These are phyloP conservation scores for Alectoris magna DNA, from an alignment of 2,797 vertebrate species.

Conservation along the genomic window DNA sequence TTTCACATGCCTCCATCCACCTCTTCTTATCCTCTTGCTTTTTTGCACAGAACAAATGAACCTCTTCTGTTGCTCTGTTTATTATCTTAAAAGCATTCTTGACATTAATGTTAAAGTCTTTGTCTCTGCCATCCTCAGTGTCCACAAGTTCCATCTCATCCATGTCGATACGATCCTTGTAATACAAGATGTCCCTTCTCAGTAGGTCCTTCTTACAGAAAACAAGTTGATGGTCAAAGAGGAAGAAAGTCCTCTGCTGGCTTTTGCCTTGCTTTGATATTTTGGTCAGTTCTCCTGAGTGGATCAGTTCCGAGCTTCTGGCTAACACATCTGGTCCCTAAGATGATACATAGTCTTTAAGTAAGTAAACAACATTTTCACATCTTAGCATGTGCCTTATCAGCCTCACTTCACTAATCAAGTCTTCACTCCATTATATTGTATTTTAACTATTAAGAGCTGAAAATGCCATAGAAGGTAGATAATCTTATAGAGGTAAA, in stretches of 20 bases:
- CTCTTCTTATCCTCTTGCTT: conserved; percentile 92
- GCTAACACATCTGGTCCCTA: conserved; percentile 89
- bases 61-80: conserved; percentile 84
- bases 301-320: conserved; percentile 94
- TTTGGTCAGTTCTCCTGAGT: conserved; percentile 93
- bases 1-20: conserved; percentile 91
- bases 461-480: not conserved
- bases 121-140: conserved; percentile 88
- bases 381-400: not conserved
- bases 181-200: conserved; percentile 94
- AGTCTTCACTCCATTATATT: not conserved
- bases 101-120: conserved; percentile 85
- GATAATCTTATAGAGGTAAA: not conserved
- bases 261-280: conserved; percentile 89
- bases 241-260: conserved; percentile 96
- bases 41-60: conserved; percentile 89
- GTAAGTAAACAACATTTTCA: not conserved
- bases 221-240: conserved; percentile 97
- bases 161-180: conserved; percentile 90
- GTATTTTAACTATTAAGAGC: not conserved
- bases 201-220: conserved; percentile 97
- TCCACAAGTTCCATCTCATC: conserved; percentile 87
- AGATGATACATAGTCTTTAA: not conserved
- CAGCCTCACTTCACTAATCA: not conserved
- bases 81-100: conserved; percentile 90